Evolutionary conservation across 92 coral and sea anemone species (phyloP).

Genomic region (Heliopora coerulea): DNA sequence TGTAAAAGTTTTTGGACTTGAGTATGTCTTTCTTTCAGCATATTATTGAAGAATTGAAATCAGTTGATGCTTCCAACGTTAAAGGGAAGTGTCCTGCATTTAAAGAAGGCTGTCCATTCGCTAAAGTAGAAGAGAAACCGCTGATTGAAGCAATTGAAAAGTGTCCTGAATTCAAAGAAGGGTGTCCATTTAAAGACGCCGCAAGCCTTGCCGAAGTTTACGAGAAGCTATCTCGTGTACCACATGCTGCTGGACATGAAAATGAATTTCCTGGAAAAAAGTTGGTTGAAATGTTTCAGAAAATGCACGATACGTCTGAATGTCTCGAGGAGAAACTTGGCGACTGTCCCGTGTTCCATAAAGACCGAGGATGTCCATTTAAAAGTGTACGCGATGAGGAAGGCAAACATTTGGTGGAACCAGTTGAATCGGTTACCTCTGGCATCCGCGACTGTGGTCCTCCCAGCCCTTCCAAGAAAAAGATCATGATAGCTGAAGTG

Average conservation of each 20-base stretch:
- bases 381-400: constrained; percentile 89
- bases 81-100: constrained; percentile 35
- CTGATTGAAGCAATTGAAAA: constrained; percentile 54
- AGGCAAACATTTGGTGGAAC: constrained; percentile 67
- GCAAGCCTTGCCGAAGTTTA: constrained; percentile 73
- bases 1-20: too few species aligned
- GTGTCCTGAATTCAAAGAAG: constrained; percentile 85
- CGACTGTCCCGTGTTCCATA: constrained; percentile 87
- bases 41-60: constrained; percentile 13
- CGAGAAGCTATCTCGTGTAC: constrained; percentile 69
- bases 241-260: constrained; percentile 71
- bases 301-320: constrained; percentile 75
- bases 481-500: constrained; percentile 47
- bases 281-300: constrained; percentile 69
- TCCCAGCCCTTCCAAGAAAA: constrained; percentile 45
- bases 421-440: constrained; percentile 58
- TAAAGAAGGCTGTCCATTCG: constrained; percentile 36
- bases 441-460: constrained; percentile 53
- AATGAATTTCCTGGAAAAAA: constrained; percentile 56
- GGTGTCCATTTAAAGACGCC: constrained; percentile 88
- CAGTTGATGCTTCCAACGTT: constrained; percentile 18
- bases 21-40: neutral
- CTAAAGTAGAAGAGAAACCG: constrained; percentile 23
- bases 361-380: constrained; percentile 94
- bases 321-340: constrained; percentile 84